A percentile compares a stretch with the other conserved stretches of the same genome.
Conservation (phyloP, 1,140 invertebrate species). For the Leptinotarsa defecta region DNA sequence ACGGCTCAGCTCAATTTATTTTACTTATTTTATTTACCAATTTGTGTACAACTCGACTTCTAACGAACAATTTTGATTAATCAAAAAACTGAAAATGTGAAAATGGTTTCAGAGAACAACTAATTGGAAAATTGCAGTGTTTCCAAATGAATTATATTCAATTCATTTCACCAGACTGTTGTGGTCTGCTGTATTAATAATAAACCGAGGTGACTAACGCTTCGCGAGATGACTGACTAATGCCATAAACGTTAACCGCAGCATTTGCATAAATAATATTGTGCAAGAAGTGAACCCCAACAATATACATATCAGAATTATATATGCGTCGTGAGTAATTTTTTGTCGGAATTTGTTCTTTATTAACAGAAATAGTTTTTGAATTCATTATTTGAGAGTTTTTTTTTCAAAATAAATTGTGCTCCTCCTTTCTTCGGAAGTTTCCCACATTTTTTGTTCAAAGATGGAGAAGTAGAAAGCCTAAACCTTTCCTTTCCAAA, state of each 20-base stretch:
- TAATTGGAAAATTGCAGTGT: conserved; percentile 8
- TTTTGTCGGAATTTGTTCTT: neutral
- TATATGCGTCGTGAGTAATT: neutral
- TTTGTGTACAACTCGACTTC: no score
- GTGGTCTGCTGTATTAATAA: neutral
- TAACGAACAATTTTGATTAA: no score
- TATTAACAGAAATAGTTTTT: no score
- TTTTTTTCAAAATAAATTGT: no score
- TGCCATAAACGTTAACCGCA: neutral
- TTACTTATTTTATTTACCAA: no score
- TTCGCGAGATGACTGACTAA: conserved; percentile 17
- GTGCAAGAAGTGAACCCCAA: conserved; percentile 8
- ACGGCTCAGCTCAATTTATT: no score
- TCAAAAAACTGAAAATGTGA: no score
- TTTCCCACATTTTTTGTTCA: no score
- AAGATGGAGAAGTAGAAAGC: no score
- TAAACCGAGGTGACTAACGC: conserved; percentile 16
- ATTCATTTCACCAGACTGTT: conserved; percentile 6
- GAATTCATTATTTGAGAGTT: no score
- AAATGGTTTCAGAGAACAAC: neutral
- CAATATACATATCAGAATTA: neutral
- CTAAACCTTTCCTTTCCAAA: no score
- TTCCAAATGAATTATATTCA: conserved; percentile 11
- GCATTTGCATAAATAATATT: conserved; percentile 14
- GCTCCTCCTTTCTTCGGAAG: no score